phyloP scores from a whole-genome alignment of 2,113 vertebrate genomes.

The rat (Rattus norvegicus) region GRCr8 NC_086026.1:19395001-19395500 shows the following conservation, averaged over 20 bases:
- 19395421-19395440: background rate
- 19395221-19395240: background rate
- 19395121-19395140: background rate
- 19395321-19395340: background rate
- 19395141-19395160: background rate
- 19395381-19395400: background rate
- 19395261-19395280: too few relatives aligned
- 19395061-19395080: background rate
- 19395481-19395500: background rate
- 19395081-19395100: too few relatives aligned
- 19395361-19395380: background rate
- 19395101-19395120: background rate
- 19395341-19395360: background rate
- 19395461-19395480: background rate
- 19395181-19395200: background rate
- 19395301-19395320: background rate
- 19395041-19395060: slow-evolving; percentile 33
- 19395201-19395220: background rate
- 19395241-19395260: background rate
- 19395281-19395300: background rate
- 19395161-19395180: background rate
- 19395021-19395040: background rate
- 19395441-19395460: background rate
- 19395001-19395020: background rate
- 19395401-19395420: background rate